These are phyloP conservation scores for Oncopeltus fasciatus DNA, from an alignment of 1,140 invertebrate genomes.

Conservation along the genomic window DNA sequence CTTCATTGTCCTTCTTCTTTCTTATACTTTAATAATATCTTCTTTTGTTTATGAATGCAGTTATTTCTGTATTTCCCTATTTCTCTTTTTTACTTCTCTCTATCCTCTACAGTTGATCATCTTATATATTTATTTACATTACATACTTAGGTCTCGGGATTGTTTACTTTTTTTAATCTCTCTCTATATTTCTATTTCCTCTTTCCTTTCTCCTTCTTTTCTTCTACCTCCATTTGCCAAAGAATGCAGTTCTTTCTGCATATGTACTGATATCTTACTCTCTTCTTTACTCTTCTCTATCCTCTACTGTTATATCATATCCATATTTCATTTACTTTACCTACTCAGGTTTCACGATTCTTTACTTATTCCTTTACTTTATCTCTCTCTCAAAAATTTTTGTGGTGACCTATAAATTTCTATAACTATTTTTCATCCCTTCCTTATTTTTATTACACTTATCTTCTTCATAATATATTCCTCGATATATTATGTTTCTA, in stretches of 20 bases:
- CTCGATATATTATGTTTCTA: too few relatives aligned
- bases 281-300: neutral
- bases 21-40: neutral
- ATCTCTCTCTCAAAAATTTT: neutral
- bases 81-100: neutral
- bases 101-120: too few relatives aligned
- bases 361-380: neutral
- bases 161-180: neutral
- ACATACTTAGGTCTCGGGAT: too few relatives aligned
- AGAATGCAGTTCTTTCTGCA: neutral
- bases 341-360: too few relatives aligned
- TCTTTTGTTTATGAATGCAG: neutral
- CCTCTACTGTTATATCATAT: too few relatives aligned
- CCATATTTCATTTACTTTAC: too few relatives aligned
- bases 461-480: too few relatives aligned
- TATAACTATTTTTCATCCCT: too few relatives aligned
- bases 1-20: neutral
- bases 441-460: too few relatives aligned
- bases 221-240: neutral
- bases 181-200: neutral
- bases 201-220: neutral
- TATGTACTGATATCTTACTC: neutral
- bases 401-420: too few relatives aligned
- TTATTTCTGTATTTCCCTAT: neutral
- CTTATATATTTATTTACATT: too few relatives aligned